Base-by-base conservation (phyloP, 2,797 vertebrate genomes). In the Chrysocyon brachyurus region DNA sequence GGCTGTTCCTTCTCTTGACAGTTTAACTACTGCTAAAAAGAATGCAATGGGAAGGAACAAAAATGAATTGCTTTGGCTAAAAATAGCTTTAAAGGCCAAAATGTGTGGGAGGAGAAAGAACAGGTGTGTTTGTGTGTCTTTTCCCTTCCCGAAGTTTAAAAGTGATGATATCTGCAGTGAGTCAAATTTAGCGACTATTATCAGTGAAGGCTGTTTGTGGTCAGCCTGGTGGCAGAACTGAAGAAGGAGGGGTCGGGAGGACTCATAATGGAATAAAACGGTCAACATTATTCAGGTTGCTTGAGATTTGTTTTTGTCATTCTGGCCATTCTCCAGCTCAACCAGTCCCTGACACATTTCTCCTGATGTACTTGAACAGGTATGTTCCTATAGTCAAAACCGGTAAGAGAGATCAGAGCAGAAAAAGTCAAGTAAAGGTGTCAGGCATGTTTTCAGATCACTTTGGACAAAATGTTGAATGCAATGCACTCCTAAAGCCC, bases 61-160 rank as follows among this genome's bases (percentile, higher is more conserved):
- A 92, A 92, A 84, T 93, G 26, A 97, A 78, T 59, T 93, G 17
- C 11, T 4, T 73, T 75, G 40, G 9, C 54, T 81, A 82, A 96
- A 97, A 84, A 94, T 72, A 88, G 33, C 57, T 77, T 56, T 85
- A 84, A 87, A 96, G 59, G 6, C 3, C 56, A 93, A 88, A 89
- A 46, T 24, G 15, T 85, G 24, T 89, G 89, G 64, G 17, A 56
- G 31, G 36, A 90, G 63, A 46, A 81, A 49, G 46, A 79, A 70
- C 59, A 96, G 54, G 57, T 9, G 46, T 72, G 46, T 89, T n/a
- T 61, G 28, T 77, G 19, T 75, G 5, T 49, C 72, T 31, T 96
- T 82, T 40, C 40, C 22, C 54, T 22, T 68, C 26, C 49, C 54
- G 16, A 84, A 81, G 46, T 81, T 96, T 87, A 56, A 59, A 87